A percentile compares a stretch with the other conserved stretches of the same genome.
Conservation (phyloP, 2,888 invertebrate genomes). For the Mythimna albipuncta region DNA sequence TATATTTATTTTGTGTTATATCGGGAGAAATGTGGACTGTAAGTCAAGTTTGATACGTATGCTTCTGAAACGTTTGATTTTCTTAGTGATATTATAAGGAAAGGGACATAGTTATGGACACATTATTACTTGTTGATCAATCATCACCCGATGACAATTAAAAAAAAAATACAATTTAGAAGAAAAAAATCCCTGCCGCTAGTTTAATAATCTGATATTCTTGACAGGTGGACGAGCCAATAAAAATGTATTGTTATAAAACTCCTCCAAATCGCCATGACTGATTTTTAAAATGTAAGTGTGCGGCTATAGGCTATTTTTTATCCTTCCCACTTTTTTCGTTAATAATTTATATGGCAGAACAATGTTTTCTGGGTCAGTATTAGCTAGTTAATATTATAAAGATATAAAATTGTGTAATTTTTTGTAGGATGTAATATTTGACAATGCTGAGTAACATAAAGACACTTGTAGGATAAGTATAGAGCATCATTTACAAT, state of each 20-base stretch:
- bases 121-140: background rate
- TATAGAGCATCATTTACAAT: background rate
- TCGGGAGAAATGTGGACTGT: background rate
- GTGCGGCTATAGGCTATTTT: too few relatives aligned
- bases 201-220: too few relatives aligned
- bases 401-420: too few relatives aligned
- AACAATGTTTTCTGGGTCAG: too few relatives aligned
- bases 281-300: too few relatives aligned
- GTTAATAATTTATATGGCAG: too few relatives aligned
- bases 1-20: background rate
- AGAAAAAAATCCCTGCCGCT: too few relatives aligned
- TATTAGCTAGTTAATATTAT: too few relatives aligned
- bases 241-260: slow-evolving; percentile 83
- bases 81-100: background rate
- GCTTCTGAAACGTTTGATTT: background rate
- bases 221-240: slow-evolving; percentile 84
- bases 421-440: too few relatives aligned
- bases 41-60: background rate
- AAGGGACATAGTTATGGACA: background rate
- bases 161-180: background rate
- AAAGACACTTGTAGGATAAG: background rate
- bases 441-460: too few relatives aligned
- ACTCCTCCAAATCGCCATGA: too few relatives aligned
- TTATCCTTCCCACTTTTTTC: too few relatives aligned
- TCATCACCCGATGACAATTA: background rate